Conservation (phyloP, 2,113 vertebrate genomes). For the Pseudorectes ferrugineus region DNA sequence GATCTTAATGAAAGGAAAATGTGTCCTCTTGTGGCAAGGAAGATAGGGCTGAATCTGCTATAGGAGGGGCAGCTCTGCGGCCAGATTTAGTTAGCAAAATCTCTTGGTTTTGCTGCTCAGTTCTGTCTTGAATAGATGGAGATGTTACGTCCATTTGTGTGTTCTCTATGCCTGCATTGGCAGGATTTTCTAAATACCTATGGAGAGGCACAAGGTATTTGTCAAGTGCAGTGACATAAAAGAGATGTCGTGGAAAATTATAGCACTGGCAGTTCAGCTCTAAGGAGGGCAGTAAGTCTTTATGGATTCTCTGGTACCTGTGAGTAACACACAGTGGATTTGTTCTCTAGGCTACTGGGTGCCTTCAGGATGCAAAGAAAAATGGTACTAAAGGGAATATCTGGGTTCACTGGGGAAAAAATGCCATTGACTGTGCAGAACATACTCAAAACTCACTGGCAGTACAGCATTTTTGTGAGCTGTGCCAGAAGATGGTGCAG, state of each 20-base stretch:
- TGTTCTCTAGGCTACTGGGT: not conserved
- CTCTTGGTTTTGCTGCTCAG: not conserved
- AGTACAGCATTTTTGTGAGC: not conserved
- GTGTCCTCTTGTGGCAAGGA: not conserved
- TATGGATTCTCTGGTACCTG: slow-evolving; percentile 9
- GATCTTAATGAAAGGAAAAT: not conserved
- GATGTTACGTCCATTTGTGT: not conserved
- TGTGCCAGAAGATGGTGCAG: fast-evolving
- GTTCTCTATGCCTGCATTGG: not conserved
- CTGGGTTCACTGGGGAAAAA: not conserved
- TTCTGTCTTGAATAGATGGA: not conserved
- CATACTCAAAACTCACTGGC: not conserved
- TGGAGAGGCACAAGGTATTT: slow-evolving; percentile 25
- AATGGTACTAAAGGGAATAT: not conserved
- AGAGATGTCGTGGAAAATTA: slow-evolving; percentile 19
- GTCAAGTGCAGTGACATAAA: slow-evolving; percentile 30
- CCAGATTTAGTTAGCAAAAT: not conserved
- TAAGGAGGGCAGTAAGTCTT: slow-evolving; percentile 13
- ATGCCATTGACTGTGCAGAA: not conserved
- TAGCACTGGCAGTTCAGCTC: slow-evolving; percentile 5
- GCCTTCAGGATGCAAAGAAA: not conserved
- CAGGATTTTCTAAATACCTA: slow-evolving; percentile 20
- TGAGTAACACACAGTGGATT: not conserved
- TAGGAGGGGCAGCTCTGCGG: not conserved
- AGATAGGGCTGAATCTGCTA: not conserved